Base-by-base conservation (phyloP, 2,888 invertebrate genomes). In the Melolontha melolontha region DNA sequence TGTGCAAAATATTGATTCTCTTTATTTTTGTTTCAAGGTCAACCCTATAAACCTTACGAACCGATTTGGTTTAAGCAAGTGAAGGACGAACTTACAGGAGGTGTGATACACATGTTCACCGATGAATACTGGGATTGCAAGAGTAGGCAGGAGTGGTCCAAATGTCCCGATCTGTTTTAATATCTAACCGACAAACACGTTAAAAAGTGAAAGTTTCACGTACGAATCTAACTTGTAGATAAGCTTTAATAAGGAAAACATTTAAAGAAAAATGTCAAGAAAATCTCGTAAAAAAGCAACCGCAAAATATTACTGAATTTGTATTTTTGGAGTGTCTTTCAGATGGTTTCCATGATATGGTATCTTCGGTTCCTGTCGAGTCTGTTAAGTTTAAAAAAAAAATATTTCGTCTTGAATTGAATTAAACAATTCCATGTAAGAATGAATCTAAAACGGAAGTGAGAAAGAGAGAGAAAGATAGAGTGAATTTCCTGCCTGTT, bases 121-220 rank as follows among this genome's bases (percentile, higher is more conserved):
- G 91, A 93, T 74, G 90, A 91, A 75, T 99, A 99, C 85, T 99
- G 99, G 99, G 88, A 93, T 70, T 89, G 91, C 84, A 99, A 98
- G 86, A 88, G 88, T 74, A 89, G 88, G 75, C 90, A 91, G 81
- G 94, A 98, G 82, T 99, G 98, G 98, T 83, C 88, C 66, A 85
- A 83, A 77, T 98, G 98, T 86, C 98, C 98, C 50, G 91, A 95
- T 83, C 97, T 99, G 82, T 97, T 91, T 87, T 92, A 83, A 79
- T 29, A 27, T 14, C 8, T 12, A 44, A 17, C 10, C 10, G 17
- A 59, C 11, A 59, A 12, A 14, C 7, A 17, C 7, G 7, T 12
- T 8, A 49, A 17, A 40, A 54, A 16, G 40, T 14, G 40, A 29
- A 54, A 17, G 16, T 39, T 17, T 44, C 10, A 16, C 42, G 40